A percentile compares a stretch with the other conserved stretches of the same genome.
These are phyloP conservation scores for Cataglyphis cursor DNA, from an alignment of 2,888 invertebrate species.

Conservation along the genomic window DNA sequence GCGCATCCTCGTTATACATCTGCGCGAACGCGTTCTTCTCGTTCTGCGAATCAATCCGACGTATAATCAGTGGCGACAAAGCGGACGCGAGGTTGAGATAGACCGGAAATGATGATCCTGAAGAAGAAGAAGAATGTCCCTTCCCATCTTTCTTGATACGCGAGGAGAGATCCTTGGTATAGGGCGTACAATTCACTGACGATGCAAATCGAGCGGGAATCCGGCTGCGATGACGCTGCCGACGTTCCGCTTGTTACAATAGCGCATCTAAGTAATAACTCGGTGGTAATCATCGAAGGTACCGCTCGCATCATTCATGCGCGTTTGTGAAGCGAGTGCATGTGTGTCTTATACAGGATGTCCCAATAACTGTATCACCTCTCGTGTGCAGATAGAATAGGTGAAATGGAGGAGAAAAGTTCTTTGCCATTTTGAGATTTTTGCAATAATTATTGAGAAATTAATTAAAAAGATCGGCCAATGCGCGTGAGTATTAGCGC, in stretches of 20 bases:
- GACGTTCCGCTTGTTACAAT: slow-evolving; percentile 74
- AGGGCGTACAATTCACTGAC: slow-evolving; percentile 65
- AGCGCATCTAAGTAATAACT: slow-evolving; percentile 81
- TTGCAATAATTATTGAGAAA: too few relatives aligned
- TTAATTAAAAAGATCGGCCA: too few relatives aligned
- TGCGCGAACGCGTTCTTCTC: slow-evolving; percentile 56
- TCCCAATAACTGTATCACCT: too few relatives aligned
- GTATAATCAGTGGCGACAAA: slow-evolving; percentile 73
- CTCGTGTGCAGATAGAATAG: too few relatives aligned
- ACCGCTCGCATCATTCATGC: slow-evolving; percentile 42
- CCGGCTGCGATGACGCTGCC: slow-evolving; percentile 59
- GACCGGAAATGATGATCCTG: slow-evolving; percentile 73
- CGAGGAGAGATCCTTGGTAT: slow-evolving; percentile 51
- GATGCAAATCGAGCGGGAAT: slow-evolving; percentile 70
- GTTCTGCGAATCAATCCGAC: slow-evolving; percentile 72
- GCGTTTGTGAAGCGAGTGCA: background rate
- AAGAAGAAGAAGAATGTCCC: slow-evolving; percentile 62
- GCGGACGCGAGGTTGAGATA: slow-evolving; percentile 56
- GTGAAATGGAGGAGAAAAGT: too few relatives aligned
- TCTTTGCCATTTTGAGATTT: too few relatives aligned
- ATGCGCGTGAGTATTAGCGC: too few relatives aligned
- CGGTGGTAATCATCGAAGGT: slow-evolving; percentile 83
- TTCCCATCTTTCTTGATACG: slow-evolving; percentile 56
- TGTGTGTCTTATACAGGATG: background rate
- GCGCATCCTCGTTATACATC: slow-evolving; percentile 70